These are phyloP conservation scores for Limnephilus auricula DNA, from an alignment of 2,888 invertebrate species.

Conservation along the genomic window DNA sequence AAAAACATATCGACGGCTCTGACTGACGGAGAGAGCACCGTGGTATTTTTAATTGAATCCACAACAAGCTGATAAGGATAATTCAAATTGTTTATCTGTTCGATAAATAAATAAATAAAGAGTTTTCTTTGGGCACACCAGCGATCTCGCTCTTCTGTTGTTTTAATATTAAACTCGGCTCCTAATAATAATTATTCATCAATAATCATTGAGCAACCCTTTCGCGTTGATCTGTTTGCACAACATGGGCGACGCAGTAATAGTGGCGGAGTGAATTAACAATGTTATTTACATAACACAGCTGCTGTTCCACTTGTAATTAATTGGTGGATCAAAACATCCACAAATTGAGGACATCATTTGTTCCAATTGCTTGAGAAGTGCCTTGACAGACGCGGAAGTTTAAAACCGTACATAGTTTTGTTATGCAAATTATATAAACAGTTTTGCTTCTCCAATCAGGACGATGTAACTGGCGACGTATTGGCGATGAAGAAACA, in stretches of 20 bases:
- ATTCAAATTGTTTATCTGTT: background rate
- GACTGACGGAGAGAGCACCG: too few relatives aligned
- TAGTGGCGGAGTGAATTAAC: background rate
- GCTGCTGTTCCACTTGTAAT: slow-evolving; percentile 2
- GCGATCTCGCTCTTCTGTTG: background rate
- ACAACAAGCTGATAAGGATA: too few relatives aligned
- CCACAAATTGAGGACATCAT: background rate
- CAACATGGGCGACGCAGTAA: background rate
- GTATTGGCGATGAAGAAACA: background rate
- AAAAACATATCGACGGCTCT: too few relatives aligned
- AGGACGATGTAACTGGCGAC: background rate
- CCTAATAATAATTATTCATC: background rate
- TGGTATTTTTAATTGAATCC: too few relatives aligned
- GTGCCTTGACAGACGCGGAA: background rate
- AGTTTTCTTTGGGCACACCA: background rate
- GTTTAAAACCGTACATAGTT: background rate
- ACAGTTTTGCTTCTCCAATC: background rate
- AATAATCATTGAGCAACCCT: background rate
- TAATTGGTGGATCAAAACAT: background rate
- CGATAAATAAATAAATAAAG: too few relatives aligned
- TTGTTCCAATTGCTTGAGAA: background rate
- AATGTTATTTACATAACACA: background rate
- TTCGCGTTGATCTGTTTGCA: background rate
- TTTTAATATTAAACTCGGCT: background rate
- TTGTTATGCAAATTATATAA: background rate